Evolutionary conservation across 2,113 vertebrate genomes (phyloP).

Genomic region (Peromyscus californicus): DNA sequence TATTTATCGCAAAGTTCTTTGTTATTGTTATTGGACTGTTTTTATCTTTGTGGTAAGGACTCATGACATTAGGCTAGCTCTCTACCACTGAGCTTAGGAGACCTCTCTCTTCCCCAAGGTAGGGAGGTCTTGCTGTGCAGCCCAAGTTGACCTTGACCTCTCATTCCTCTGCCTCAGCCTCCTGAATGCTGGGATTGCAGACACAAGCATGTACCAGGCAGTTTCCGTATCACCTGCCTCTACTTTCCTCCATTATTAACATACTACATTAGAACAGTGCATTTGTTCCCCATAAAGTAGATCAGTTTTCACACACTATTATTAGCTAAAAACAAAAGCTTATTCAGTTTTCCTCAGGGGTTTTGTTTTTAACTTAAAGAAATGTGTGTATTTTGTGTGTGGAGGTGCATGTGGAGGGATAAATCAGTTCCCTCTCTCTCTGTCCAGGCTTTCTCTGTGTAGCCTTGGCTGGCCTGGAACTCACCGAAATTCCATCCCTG

Average conservation of each 20-base stretch:
- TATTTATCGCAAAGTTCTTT: background rate
- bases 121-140: background rate
- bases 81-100: background rate
- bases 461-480: background rate
- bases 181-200: background rate
- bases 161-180: too few relatives aligned
- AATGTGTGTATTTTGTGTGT: background rate
- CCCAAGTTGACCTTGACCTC: too few relatives aligned
- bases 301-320: background rate
- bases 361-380: background rate
- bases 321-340: background rate
- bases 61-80: background rate
- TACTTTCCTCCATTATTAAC: background rate
- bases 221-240: background rate
- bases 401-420: background rate
- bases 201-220: too few relatives aligned
- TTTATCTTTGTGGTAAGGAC: background rate
- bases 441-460: too few relatives aligned
- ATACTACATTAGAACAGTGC: background rate
- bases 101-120: background rate
- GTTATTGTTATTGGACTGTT: background rate
- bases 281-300: background rate
- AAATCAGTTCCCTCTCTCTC: background rate
- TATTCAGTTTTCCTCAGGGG: background rate
- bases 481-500: background rate